These are phyloP conservation scores for Ciconia maguari DNA, from an alignment of 2,113 vertebrate genomes.

Conservation along the genomic window DNA sequence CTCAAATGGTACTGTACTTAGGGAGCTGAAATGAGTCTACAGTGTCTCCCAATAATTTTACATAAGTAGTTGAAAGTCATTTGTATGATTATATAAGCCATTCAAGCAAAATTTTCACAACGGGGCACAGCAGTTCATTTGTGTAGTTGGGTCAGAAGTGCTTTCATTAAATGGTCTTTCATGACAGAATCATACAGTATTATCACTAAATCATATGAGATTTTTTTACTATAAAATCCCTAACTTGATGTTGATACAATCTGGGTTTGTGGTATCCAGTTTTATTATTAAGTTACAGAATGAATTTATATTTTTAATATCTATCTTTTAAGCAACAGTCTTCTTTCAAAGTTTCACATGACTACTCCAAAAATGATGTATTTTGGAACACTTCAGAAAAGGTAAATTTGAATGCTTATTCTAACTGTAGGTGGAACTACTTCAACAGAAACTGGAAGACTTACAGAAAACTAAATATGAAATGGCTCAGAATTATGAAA, in stretches of 20 bases:
- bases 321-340: background rate
- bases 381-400: slow-evolving; percentile 12
- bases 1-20: background rate
- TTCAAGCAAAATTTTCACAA: background rate
- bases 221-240: background rate
- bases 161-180: background rate
- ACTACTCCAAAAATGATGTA: background rate
- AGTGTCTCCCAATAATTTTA: background rate
- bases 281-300: slow-evolving; percentile 20
- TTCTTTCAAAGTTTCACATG: slow-evolving; percentile 1
- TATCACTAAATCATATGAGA: background rate
- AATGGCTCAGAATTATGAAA: slow-evolving; percentile 74
- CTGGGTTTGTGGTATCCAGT: background rate
- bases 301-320: background rate
- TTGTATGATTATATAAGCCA: background rate
- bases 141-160: background rate
- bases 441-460: slow-evolving; percentile 75
- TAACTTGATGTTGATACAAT: background rate
- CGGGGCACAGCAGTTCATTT: background rate
- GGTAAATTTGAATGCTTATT: slow-evolving; percentile 34
- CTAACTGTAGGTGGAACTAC: slow-evolving; percentile 72
- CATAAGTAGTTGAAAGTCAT: background rate
- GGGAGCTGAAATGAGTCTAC: background rate
- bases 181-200: background rate
- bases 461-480: slow-evolving; percentile 72